Percentiles rank a stretch among this genome's conserved stretches.
Evolutionary conservation across 2,888 invertebrate species (phyloP).

Genomic region (Hyalella azteca): DNA sequence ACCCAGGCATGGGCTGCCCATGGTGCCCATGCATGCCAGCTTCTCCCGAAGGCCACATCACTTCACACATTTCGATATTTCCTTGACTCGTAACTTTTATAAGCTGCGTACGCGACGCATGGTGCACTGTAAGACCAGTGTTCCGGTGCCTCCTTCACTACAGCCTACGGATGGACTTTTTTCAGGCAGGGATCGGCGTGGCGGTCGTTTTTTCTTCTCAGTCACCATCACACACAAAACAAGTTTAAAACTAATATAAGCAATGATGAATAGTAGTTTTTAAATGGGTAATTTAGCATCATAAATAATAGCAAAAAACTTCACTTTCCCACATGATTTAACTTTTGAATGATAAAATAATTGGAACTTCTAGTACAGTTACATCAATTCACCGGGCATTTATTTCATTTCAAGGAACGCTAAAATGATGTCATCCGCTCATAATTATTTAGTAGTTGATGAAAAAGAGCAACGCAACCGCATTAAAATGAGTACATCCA

Average conservation of each 20-base stretch:
- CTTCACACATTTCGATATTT: conserved; percentile 33
- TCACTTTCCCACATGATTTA: no score
- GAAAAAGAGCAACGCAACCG: no score
- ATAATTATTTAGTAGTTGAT: no score
- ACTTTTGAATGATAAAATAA: no score
- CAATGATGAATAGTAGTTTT: background rate
- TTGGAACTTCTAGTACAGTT: no score
- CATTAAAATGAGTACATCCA: no score
- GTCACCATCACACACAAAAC: background rate
- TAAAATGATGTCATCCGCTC: no score
- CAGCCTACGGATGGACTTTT: conserved; percentile 20
- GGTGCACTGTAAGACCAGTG: background rate
- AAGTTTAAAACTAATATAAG: background rate
- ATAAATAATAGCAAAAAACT: no score
- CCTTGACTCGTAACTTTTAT: background rate
- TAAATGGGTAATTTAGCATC: no score
- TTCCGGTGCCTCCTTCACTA: background rate
- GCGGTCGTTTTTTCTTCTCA: conserved; percentile 27
- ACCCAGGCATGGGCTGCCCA: conserved; percentile 2
- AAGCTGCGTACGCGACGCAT: background rate
- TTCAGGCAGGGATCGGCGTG: background rate
- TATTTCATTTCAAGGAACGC: no score
- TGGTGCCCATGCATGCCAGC: conserved; percentile 25
- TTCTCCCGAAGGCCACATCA: conserved; percentile 39
- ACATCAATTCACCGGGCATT: no score